Evolutionary conservation across 2,888 invertebrate species (phyloP), one percentile per base, ranked within the genome.

Genomic region (Amphimallon solstitiale): DNA sequence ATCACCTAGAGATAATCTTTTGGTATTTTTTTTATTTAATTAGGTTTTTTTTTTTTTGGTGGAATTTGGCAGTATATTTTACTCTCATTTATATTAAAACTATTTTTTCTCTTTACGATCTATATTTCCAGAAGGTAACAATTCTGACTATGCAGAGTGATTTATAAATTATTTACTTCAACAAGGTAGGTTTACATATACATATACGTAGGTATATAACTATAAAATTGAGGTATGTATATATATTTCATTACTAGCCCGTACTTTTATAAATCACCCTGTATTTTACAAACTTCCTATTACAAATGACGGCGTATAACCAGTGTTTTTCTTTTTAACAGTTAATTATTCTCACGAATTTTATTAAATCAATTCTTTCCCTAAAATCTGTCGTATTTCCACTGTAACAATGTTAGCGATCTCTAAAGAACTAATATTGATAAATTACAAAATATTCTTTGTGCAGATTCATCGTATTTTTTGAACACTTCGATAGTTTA

Each of bases 61-160:
- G 54, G 21, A 56, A 46, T 66, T 67, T 67, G 67, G 67, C 67
- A 67, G 67, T 67, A 67, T 60, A 35, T 65, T 56, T 64, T 56
- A 54, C 34, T 64, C 46, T 64, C 63, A 52, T 51, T 59, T 43
- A 59, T 45, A 59, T 59, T 29, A 59, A 51, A 59, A 59, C 56
- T 59, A 59, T 43, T 43, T 38, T n/a, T 59, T 23, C 38, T 59
- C 56, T 59, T 15, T 43, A 15, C 14, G n/a, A 19, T 45, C 19
- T 45, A 45, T 45, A 17, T 17, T 45, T 45, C 2, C 45, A 19
- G 7, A 45, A 45, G 19, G 19, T 17, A 10, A 45, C 10, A 45
- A 7, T 15, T 2, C 40, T 15, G 43, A n/a, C 2, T 45, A 9
- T n/a, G 19, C 43, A 60, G 60, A 40, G 38, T 45, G 60, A 45